These are phyloP conservation scores for Taphrorychus bicolor DNA, from an alignment of 2,888 invertebrate species.

Conservation along the genomic window DNA sequence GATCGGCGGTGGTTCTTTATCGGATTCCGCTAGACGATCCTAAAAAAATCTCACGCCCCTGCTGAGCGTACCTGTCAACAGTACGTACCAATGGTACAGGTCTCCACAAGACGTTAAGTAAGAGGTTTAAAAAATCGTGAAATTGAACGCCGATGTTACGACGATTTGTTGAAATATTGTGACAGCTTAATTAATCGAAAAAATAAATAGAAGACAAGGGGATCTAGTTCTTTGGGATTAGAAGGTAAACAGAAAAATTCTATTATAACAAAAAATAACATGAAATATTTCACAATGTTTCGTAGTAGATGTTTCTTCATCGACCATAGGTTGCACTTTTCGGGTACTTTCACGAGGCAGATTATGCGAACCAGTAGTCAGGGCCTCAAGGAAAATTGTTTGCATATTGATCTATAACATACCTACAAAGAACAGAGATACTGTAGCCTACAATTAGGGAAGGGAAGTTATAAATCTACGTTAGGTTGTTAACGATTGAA, in stretches of 20 bases:
- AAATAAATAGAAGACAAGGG: constrained; percentile 6
- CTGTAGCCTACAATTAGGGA: too few species aligned
- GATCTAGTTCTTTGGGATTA: background rate
- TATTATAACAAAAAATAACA: too few species aligned
- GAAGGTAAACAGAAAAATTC: background rate
- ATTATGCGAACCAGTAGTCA: too few species aligned
- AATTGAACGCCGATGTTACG: constrained; percentile 17
- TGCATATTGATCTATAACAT: too few species aligned
- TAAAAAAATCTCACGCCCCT: constrained; percentile 37
- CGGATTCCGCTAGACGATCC: constrained; percentile 9
- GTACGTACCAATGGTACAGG: constrained; percentile 30
- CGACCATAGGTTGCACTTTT: too few species aligned
- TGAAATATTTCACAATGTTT: too few species aligned
- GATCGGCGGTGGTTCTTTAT: constrained; percentile 29
- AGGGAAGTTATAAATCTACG: too few species aligned
- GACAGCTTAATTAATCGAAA: constrained; percentile 34
- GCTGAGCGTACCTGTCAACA: constrained; percentile 35
- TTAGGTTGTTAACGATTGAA: too few species aligned
- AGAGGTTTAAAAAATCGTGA: constrained; percentile 33
- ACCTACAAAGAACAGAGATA: too few species aligned
- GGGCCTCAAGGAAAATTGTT: too few species aligned
- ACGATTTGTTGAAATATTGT: constrained; percentile 36
- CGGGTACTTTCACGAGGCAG: too few species aligned
- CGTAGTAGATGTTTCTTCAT: too few species aligned
- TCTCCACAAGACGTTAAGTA: constrained; percentile 19